Evolutionary conservation across 2,113 vertebrate genomes (phyloP).

Genomic region (Gambusia holbrooki): DNA sequence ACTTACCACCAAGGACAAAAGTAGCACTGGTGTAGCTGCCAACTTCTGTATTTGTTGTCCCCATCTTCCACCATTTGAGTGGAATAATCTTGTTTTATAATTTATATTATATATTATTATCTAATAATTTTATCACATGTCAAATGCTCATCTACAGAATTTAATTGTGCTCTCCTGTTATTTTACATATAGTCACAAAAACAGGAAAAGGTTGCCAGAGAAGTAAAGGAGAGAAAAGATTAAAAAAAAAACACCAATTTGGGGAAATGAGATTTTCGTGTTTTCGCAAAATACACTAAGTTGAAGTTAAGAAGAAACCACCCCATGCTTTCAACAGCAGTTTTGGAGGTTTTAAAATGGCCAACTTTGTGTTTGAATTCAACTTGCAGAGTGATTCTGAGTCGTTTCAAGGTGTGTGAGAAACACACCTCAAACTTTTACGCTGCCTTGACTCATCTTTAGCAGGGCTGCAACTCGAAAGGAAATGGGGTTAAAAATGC

Average conservation of each 20-base stretch:
- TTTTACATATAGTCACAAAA: too few relatives aligned
- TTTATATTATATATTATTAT: neutral
- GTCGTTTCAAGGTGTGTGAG: too few relatives aligned
- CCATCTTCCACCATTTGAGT: neutral
- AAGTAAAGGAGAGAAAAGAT: too few relatives aligned
- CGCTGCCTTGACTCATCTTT: neutral
- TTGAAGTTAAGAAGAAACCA: too few relatives aligned
- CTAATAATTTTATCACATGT: neutral
- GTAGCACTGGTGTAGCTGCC: constrained; percentile 9
- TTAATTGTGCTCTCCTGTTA: neutral
- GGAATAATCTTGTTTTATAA: neutral
- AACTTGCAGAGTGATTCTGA: too few relatives aligned
- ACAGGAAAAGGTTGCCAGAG: too few relatives aligned
- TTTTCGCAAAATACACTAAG: too few relatives aligned
- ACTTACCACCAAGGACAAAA: constrained; percentile 64
- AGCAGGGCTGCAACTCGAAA: constrained; percentile 23
- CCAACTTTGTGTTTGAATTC: too few relatives aligned
- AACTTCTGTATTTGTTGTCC: constrained; percentile 38
- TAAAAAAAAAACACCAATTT: too few relatives aligned
- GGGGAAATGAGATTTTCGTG: too few relatives aligned
- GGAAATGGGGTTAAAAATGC: constrained; percentile 55
- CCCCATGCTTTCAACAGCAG: too few relatives aligned
- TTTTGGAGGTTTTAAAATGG: too few relatives aligned
- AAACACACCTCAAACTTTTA: neutral
- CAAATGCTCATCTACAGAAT: neutral